Base-by-base conservation (phyloP, 2,888 invertebrate genomes). In the Pyrochroa serraticornis region DNA sequence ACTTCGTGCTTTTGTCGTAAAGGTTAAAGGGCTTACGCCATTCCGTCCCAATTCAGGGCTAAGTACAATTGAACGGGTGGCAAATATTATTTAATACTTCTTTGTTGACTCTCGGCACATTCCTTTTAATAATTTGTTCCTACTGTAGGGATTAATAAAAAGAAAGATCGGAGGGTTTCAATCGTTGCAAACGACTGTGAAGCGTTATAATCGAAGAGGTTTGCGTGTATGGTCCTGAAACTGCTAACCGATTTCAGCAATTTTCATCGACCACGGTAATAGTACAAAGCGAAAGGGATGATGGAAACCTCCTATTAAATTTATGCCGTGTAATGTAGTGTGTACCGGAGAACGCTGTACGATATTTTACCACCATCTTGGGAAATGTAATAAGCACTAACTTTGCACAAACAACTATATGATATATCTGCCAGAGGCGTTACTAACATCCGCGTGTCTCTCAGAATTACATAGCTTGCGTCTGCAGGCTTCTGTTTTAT, bases 341-440 rank as follows among this genome's bases (percentile, higher is more conserved):
- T 51, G 50, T 51, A 43, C 50, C 35, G 43, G 52, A 52, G 52
- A 52, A 33, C 45, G 52, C 38, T 44, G 44, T 52, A 38, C 36
- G 52, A 52, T 53, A 53, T 53, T 53, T 53, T 42, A 53, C 46
- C 53, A 46, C 35, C 53, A 46, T 53, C 53, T 53, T 41, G 53
- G 53, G 45, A 53, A 53, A 52, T 52, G 45, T 52, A 52, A 52
- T 52, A 52, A 52, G 52, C 44, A 52, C 52, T 45, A 52, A 52
- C 44, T 52, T 52, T 52, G 52, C 44, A 52, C 44, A 45, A 52
- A 52, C 52, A 52, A 52, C 52, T 52, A 33, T 38, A 52, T 52
- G 52, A 52, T 53, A 46, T 41, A 53, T 53, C 41, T 38, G 46
- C 46, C 46, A 46, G 39, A 44, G 53, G 46, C 46, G 46, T 35